These are phyloP conservation scores for Carassius auratus DNA, from an alignment of 2,113 vertebrate genomes.

Conservation along the genomic window DNA sequence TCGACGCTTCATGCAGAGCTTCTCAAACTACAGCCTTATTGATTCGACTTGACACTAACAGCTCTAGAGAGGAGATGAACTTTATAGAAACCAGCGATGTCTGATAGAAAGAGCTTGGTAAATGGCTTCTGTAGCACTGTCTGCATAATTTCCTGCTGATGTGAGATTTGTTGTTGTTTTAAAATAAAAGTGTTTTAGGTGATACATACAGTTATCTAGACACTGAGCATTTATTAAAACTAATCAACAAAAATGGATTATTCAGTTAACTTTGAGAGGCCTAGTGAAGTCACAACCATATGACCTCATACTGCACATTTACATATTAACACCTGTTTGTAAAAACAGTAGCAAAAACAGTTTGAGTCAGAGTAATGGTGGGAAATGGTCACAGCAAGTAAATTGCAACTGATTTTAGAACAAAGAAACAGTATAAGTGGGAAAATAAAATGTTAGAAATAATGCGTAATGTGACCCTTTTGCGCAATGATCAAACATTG, in stretches of 20 bases:
- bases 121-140: not conserved
- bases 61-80: slow-evolving; percentile 33
- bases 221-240: too few species aligned
- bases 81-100: slow-evolving; percentile 18
- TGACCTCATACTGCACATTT: too few species aligned
- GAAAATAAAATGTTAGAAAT: not conserved
- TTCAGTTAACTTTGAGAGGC: too few species aligned
- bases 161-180: not conserved
- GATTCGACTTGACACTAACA: slow-evolving; percentile 2
- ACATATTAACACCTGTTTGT: too few species aligned
- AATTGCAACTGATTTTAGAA: too few species aligned
- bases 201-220: too few species aligned
- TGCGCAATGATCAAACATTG: not conserved
- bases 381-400: too few species aligned
- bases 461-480: not conserved
- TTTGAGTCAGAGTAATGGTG: too few species aligned
- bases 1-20: slow-evolving; percentile 6
- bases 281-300: too few species aligned
- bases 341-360: too few species aligned
- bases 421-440: too few species aligned
- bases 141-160: not conserved
- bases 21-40: slow-evolving; percentile 24
- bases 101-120: not conserved
- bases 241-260: too few species aligned
- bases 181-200: not conserved